Percentiles rank a stretch among this genome's conserved stretches.
These are phyloP conservation scores for Gastracanthus pulcherrimus DNA, from an alignment of 2,888 invertebrate species.

Conservation along the genomic window DNA sequence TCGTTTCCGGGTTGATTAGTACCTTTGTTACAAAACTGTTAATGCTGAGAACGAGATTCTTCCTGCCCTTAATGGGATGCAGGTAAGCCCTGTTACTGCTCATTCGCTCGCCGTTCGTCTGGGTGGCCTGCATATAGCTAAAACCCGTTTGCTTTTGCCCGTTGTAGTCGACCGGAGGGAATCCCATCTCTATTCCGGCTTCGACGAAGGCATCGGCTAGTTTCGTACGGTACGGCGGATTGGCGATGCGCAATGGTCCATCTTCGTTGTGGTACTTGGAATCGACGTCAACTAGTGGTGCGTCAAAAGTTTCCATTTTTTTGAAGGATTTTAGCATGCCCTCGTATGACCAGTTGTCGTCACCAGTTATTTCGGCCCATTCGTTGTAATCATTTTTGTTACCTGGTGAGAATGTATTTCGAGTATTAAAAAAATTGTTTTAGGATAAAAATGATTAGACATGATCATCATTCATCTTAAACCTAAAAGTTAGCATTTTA, in stretches of 20 bases:
- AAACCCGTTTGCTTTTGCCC: constrained; percentile 83
- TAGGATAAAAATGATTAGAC: no score
- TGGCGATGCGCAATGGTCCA: constrained; percentile 81
- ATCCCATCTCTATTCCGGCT: constrained; percentile 81
- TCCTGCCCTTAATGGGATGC: constrained; percentile 79
- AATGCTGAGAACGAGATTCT: constrained; percentile 84
- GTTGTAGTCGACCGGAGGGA: constrained; percentile 85
- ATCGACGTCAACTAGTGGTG: constrained; percentile 73
- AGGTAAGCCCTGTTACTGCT: constrained; percentile 82
- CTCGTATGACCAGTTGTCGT: constrained; percentile 86
- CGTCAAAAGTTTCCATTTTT: constrained; percentile 86
- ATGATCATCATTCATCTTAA: no score
- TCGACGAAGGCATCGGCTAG: constrained; percentile 82
- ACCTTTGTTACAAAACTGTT: constrained; percentile 82
- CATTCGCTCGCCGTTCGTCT: constrained; percentile 81
- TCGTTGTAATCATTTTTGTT: constrained; percentile 88
- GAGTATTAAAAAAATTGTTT: no score
- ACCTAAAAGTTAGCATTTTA: no score
- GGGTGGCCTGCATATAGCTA: constrained; percentile 82
- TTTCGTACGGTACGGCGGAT: constrained; percentile 79
- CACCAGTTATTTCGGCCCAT: constrained; percentile 86
- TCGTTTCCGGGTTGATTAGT: constrained; percentile 82
- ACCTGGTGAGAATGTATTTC: constrained; percentile 84
- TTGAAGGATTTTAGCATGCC: constrained; percentile 87
- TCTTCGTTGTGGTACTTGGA: constrained; percentile 79